Percentiles rank a stretch among this genome's conserved stretches.
Evolutionary conservation across 1,140 invertebrate genomes (phyloP).

Genomic region (Parapsyche elsis): DNA sequence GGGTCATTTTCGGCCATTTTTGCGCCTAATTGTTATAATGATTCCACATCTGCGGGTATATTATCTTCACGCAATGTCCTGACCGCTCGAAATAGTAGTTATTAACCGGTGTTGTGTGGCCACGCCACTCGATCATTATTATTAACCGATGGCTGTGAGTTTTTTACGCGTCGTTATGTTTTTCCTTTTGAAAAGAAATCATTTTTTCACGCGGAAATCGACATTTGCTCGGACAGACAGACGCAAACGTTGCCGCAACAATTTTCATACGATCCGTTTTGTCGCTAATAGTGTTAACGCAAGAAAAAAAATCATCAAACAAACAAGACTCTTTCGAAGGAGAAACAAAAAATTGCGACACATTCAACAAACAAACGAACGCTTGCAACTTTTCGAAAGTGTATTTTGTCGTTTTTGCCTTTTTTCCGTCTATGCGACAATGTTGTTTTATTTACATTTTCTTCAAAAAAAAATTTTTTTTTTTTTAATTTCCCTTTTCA

Average conservation of each 20-base stretch:
- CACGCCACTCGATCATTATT: constrained; percentile 6
- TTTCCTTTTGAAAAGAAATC: constrained; percentile 10
- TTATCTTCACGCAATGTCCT: background rate
- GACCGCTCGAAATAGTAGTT: background rate
- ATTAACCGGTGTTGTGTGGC: background rate
- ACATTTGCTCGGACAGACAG: background rate
- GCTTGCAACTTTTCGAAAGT: background rate
- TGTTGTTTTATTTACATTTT: background rate
- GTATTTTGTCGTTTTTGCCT: background rate
- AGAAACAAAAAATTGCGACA: background rate
- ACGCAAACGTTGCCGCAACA: background rate
- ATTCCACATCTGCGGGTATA: background rate
- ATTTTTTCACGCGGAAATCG: constrained; percentile 33
- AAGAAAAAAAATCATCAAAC: background rate
- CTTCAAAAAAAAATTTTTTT: background rate
- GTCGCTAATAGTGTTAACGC: background rate
- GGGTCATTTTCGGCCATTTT: too few species aligned
- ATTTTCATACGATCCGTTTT: background rate
- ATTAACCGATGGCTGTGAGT: constrained; percentile 7
- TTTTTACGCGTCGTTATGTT: background rate
- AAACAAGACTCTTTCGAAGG: background rate
- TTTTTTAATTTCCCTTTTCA: background rate
- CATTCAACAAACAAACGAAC: background rate
- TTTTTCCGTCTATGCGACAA: background rate
- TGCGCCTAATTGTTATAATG: background rate